A percentile compares a stretch with the other conserved stretches of the same genome.
Conservation (phyloP, 2,113 vertebrate genomes). For the Otolemur garnettii region DNA sequence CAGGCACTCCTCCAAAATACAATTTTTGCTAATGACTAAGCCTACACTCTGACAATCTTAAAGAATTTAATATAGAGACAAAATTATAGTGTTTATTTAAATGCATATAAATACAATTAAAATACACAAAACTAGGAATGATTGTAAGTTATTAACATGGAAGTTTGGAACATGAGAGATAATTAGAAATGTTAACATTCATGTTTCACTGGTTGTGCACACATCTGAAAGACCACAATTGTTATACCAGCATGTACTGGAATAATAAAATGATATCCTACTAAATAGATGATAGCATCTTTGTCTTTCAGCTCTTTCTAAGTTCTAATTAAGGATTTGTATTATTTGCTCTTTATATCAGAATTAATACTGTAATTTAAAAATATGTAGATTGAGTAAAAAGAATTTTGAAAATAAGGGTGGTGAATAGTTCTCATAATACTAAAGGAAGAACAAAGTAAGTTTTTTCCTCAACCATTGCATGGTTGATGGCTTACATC, state of each 20-base stretch:
- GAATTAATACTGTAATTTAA: background rate
- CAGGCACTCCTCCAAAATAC: background rate
- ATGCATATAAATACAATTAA: background rate
- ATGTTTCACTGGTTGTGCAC: background rate
- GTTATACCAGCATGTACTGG: background rate
- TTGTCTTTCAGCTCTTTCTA: background rate
- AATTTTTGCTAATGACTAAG: background rate
- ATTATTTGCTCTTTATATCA: background rate
- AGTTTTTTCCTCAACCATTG: background rate
- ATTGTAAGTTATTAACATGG: background rate
- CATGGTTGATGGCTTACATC: background rate
- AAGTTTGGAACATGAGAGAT: background rate
- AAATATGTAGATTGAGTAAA: background rate
- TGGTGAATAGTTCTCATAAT: accelerated
- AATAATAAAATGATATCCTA: background rate
- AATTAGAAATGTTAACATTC: background rate
- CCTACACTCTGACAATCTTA: background rate
- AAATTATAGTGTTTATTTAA: background rate
- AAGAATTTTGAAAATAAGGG: background rate
- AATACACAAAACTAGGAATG: background rate
- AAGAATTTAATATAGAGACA: background rate
- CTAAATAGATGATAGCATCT: background rate
- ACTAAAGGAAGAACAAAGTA: background rate
- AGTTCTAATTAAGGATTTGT: background rate
- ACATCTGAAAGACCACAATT: background rate